A percentile compares a stretch with the other conserved stretches of the same genome.
phyloP scores from a whole-genome alignment of 2,888 invertebrate genomes.

The Stenoptilia bipunctidactyla region DNA sequence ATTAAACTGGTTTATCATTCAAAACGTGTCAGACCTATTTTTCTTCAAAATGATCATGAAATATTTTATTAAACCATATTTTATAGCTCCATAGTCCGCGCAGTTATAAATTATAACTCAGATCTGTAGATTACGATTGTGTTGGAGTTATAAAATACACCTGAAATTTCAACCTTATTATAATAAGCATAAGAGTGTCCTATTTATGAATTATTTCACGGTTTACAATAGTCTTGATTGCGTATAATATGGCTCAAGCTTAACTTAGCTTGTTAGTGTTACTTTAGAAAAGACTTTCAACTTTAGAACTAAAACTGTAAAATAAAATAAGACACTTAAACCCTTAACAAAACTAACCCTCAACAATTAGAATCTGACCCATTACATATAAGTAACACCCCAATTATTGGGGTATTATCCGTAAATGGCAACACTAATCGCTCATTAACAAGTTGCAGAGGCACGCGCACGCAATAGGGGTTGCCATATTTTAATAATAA shows the following conservation, averaged over 20 bases:
- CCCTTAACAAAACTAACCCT: conserved; percentile 19
- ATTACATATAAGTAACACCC: conserved; percentile 37
- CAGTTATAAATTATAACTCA: background rate
- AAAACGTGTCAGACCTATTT: too few species aligned
- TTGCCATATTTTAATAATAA: conserved; percentile 17
- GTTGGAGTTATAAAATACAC: background rate
- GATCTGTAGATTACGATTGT: conserved; percentile 1
- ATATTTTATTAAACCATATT: too few species aligned
- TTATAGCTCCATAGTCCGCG: too few species aligned
- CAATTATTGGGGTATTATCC: conserved; percentile 61
- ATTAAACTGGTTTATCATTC: too few species aligned
- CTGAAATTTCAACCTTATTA: background rate
- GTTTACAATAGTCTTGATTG: background rate
- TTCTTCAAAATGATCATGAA: too few species aligned
- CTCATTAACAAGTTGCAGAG: conserved; percentile 56
- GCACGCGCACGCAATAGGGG: conserved; percentile 25
- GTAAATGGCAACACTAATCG: conserved; percentile 67
- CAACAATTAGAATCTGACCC: conserved; percentile 15
- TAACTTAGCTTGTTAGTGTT: background rate
- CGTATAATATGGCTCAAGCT: background rate
- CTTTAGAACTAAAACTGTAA: too few species aligned
- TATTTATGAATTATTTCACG: background rate
- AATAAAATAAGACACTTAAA: background rate
- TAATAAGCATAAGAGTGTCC: background rate
- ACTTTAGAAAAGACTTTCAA: too few species aligned